Evolutionary conservation across 2,797 vertebrate species (phyloP).

Genomic region (Phoxinus dragarum): DNA sequence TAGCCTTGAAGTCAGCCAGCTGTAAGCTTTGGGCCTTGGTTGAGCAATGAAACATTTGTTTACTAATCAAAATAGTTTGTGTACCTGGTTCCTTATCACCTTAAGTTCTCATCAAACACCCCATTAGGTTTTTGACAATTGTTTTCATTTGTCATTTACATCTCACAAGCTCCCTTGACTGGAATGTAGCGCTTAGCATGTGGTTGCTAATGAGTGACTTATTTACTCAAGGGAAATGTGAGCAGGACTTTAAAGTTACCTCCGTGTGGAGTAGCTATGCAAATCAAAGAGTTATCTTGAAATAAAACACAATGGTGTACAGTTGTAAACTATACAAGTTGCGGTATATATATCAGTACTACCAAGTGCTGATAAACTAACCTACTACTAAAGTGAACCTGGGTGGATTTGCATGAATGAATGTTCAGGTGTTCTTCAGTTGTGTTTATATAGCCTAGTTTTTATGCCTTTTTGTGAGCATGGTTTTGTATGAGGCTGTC

Average conservation of each 20-base stretch:
- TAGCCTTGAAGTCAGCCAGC: constrained; percentile 64
- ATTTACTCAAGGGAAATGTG: constrained; percentile 23
- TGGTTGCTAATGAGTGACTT: constrained; percentile 40
- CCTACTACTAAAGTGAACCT: not conserved
- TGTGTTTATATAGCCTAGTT: not conserved
- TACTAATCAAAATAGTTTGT: constrained; percentile 42
- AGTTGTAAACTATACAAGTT: constrained; percentile 36
- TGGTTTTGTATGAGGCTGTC: constrained; percentile 17
- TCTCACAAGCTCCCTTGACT: constrained; percentile 9
- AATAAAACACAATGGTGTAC: constrained; percentile 17
- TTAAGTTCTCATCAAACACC: constrained; percentile 9
- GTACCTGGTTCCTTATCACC: constrained; percentile 14
- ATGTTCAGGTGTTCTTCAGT: not conserved
- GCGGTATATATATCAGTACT: constrained; percentile 1
- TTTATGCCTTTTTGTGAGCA: constrained; percentile 17
- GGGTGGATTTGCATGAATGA: constrained; percentile 13
- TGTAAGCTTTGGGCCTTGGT: constrained; percentile 52
- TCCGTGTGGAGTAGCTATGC: constrained; percentile 35
- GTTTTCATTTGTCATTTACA: constrained; percentile 19
- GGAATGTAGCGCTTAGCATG: constrained; percentile 29
- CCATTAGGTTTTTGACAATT: not conserved
- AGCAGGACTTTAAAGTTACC: constrained; percentile 29
- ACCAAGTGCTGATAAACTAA: constrained; percentile 18
- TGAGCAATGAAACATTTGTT: constrained; percentile 42
- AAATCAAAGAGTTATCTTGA: constrained; percentile 47